Percentiles rank a stretch among this genome's conserved stretches.
Evolutionary conservation across 2,113 vertebrate genomes (phyloP).

Genomic region (Notechis scutatus): DNA sequence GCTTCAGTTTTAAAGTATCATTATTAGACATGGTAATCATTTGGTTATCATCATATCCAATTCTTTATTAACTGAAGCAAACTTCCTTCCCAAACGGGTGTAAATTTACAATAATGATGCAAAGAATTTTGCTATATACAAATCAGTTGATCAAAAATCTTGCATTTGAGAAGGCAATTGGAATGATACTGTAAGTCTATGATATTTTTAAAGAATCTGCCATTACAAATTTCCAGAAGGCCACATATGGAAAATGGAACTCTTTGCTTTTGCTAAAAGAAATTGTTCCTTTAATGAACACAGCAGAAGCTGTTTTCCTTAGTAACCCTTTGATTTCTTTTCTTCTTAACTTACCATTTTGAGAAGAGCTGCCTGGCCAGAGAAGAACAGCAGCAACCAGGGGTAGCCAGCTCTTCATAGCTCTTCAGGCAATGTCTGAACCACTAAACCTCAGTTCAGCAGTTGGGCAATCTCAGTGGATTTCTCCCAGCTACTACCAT

Average conservation of each 20-base stretch:
- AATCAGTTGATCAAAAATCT: too few species aligned
- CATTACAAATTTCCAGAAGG: too few species aligned
- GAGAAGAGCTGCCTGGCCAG: background rate
- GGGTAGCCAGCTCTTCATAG: background rate
- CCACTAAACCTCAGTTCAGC: background rate
- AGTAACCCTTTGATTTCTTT: background rate
- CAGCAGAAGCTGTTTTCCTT: background rate
- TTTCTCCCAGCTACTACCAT: background rate
- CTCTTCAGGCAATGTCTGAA: background rate
- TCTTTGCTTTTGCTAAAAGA: background rate
- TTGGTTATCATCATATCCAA: too few species aligned
- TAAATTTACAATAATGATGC: too few species aligned
- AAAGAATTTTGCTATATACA: too few species aligned
- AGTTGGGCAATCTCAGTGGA: background rate
- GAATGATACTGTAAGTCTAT: too few species aligned
- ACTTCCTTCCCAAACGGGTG: too few species aligned
- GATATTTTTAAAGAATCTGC: too few species aligned
- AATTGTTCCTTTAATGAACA: background rate
- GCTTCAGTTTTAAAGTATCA: too few species aligned
- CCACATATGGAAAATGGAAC: background rate
- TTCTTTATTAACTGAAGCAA: too few species aligned
- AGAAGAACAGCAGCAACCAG: background rate
- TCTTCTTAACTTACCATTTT: background rate
- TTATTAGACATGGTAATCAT: too few species aligned
- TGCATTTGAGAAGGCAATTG: too few species aligned